Evolutionary conservation across 1,140 invertebrate genomes (phyloP), one percentile per base, ranked within the genome.

Genomic region (Calycopis cecrops): DNA sequence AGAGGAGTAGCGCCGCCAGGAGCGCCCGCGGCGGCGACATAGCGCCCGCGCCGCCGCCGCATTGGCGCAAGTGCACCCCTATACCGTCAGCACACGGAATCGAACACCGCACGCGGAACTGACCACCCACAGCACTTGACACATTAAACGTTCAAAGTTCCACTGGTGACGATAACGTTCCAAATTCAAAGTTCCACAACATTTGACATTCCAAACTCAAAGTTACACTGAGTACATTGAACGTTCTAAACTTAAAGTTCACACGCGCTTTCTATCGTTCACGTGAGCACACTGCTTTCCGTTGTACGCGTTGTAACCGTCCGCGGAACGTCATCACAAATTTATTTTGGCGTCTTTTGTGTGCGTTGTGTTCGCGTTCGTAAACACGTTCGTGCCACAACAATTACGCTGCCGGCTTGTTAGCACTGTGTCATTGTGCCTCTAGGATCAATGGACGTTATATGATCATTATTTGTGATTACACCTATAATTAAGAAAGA

Each of bases 11-110:
- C 59, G 67, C 78, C 71, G 83, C 83, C 57, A 86, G 79, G 65
- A 86, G 74, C 76, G 81, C 83, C 73, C 83, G 78, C 81, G 79
- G 75, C 78, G 79, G 80, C 73, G 83, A 81, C 83, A 86, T 86
- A 56, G 67, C 69, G 73, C 69, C 65, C 65, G 61, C 79, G 75
- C 76, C 75, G 79, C 68, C 74, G 78, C 73, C 76, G 79, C 83
- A 86, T 86, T 85, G 79, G 81, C 83, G 69, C 68, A 59, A 71
- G 65, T 60, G 69, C 69, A 62, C 64, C 65, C 80, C 80, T 73
- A 79, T 81, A 74, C 69, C 79, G 71, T 63, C 60, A 69, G 62
- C 60, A 67, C 71, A 52, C 65, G 38, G 61, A 51, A 59, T 51
- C 48, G 35, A 34, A 17, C 56, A 52, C 57, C 48, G 52, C n/a